A percentile compares a stretch with the other conserved stretches of the same genome.
Conservation (phyloP, 2,888 invertebrate species). For the Stenoptilia bipunctidactyla region DNA sequence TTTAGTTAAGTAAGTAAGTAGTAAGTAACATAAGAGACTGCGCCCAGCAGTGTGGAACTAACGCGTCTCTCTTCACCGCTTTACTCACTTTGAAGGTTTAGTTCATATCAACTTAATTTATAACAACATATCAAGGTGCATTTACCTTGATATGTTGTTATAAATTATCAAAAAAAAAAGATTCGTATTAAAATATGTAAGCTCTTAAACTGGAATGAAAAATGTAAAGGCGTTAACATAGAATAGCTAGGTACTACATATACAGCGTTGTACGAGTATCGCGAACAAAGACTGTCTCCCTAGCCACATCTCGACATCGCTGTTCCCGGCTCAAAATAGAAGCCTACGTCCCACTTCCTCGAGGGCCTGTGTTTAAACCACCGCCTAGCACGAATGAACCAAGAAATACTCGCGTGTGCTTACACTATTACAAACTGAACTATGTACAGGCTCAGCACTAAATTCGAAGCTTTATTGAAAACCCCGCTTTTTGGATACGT, state of each 20-base stretch:
- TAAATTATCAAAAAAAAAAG: no score
- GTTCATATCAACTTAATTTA: no score
- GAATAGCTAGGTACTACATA: no score
- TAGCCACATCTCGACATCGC: slow-evolving; percentile 28
- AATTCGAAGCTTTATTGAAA: slow-evolving; percentile 32
- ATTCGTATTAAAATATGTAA: no score
- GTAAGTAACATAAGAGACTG: slow-evolving; percentile 3
- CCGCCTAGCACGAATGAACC: neutral
- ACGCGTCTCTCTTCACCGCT: neutral
- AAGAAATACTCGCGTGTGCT: slow-evolving; percentile 30
- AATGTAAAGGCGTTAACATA: no score
- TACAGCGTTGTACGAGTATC: no score
- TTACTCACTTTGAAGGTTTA: no score
- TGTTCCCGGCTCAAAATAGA: slow-evolving; percentile 32
- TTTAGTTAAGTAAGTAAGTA: neutral
- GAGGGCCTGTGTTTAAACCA: neutral
- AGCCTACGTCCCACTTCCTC: slow-evolving; percentile 31
- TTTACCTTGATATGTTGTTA: no score
- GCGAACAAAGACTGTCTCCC: no score
- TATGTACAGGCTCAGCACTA: slow-evolving; percentile 28
- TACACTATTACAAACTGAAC: slow-evolving; percentile 37
- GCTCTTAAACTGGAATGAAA: no score
- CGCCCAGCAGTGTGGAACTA: slow-evolving; percentile 6
- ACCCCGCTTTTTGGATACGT: neutral
- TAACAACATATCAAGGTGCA: no score